phyloP scores from a whole-genome alignment of 2,113 vertebrate genomes.

The Enhydra lutris region DNA sequence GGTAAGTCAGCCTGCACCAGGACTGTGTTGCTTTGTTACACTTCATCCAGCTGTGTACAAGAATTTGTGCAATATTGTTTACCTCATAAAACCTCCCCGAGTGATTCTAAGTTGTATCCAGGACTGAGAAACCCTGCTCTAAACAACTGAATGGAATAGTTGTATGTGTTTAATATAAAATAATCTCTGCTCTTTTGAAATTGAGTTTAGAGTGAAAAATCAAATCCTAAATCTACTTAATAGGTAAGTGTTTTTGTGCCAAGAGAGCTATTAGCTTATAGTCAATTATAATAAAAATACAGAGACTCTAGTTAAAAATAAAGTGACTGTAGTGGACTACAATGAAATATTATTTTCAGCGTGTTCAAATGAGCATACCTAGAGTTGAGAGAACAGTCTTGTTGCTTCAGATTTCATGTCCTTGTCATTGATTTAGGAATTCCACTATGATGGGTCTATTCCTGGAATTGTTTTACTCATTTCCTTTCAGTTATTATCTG shows the following conservation, averaged over 20 bases:
- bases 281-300: not conserved
- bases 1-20: not conserved
- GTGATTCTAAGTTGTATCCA: not conserved
- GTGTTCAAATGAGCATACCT: not conserved
- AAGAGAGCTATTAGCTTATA: constrained; percentile 17
- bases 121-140: not conserved
- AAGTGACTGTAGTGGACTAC: not conserved
- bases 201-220: constrained; percentile 7
- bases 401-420: not conserved
- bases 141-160: not conserved
- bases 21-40: not conserved
- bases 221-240: not conserved
- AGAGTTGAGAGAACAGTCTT: not conserved
- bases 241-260: not conserved
- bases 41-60: not conserved
- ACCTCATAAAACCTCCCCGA: not conserved
- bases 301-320: not conserved
- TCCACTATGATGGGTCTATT: not conserved
- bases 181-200: not conserved
- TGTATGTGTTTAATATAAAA: not conserved
- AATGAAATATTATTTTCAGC: not conserved
- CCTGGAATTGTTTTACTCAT: not conserved
- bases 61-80: not conserved
- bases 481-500: not conserved
- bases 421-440: constrained; percentile 7